Evolutionary conservation across 30 jellyfish, hydroid and myxozoan species (phyloP).

Genomic region (Turritopsis dohrnii): DNA sequence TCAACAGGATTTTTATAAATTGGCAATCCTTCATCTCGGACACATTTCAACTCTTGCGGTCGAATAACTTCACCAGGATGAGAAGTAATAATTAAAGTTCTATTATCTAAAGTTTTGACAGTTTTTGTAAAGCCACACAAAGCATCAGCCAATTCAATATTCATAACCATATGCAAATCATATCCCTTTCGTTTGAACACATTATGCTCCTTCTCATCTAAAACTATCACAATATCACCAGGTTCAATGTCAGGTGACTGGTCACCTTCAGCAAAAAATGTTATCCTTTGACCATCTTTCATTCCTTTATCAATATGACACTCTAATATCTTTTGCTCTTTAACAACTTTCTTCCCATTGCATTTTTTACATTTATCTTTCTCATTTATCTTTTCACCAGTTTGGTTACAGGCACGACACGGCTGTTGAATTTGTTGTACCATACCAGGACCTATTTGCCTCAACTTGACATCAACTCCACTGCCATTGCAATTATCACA

Average conservation of each 20-base stretch:
- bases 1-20: slow-evolving; percentile 30
- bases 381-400: slow-evolving; percentile 90
- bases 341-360: slow-evolving; percentile 76
- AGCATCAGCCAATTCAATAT: slow-evolving; percentile 74
- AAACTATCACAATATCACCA: slow-evolving; percentile 82
- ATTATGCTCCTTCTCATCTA: slow-evolving; percentile 83
- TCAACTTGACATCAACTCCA: slow-evolving; percentile 71
- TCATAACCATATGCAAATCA: slow-evolving; percentile 57
- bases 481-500: slow-evolving; percentile 85
- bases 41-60: slow-evolving; percentile 74
- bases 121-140: slow-evolving; percentile 69
- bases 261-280: slow-evolving; percentile 85
- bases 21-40: slow-evolving; percentile 94
- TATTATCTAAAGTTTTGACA: slow-evolving; percentile 52
- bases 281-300: slow-evolving; percentile 89
- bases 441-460: slow-evolving; percentile 97
- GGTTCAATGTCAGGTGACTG: slow-evolving; percentile 96
- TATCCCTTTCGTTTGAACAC: slow-evolving; percentile 61
- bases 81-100: slow-evolving; percentile 57
- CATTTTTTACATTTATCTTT: slow-evolving; percentile 88
- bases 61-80: slow-evolving; percentile 87
- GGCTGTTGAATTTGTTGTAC: slow-evolving; percentile 97
- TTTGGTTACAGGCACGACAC: slow-evolving; percentile 88
- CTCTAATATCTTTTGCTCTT: slow-evolving; percentile 67
- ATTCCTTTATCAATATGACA: slow-evolving; percentile 74